Evolutionary conservation across 2,797 vertebrate species (phyloP).

Genomic region (Toxotes lorentzi): DNA sequence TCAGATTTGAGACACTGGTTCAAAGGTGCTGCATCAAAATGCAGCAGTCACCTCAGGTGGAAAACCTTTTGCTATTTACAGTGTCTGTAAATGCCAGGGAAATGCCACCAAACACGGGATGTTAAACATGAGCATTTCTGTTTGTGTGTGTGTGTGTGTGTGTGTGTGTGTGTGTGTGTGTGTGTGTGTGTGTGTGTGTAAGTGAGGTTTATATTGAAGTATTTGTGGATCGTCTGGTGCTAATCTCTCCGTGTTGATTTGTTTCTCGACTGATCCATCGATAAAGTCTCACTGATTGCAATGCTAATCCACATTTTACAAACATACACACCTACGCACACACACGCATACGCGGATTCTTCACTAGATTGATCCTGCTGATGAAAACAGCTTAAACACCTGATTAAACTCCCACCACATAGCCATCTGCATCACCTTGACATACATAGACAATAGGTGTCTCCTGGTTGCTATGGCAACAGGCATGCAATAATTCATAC

Average conservation of each 20-base stretch:
- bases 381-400: conserved; percentile 26
- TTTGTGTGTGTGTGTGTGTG: conserved; percentile 5
- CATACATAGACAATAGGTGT: conserved; percentile 26
- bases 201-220: conserved; percentile 6
- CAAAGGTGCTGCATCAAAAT: conserved; percentile 62
- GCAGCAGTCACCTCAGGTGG: conserved; percentile 58
- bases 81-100: conserved; percentile 56
- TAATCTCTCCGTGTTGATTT: conserved; percentile 52
- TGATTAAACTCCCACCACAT: conserved; percentile 41
- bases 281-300: conserved; percentile 45
- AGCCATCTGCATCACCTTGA: conserved; percentile 19
- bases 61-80: conserved; percentile 41
- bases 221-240: conserved; percentile 16
- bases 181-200: conserved; percentile 11
- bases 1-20: conserved; percentile 64
- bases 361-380: conserved; percentile 14
- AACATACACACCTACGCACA: not conserved
- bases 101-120: conserved; percentile 58
- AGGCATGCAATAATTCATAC: conserved; percentile 27
- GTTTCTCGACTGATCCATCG: conserved; percentile 36
- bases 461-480: conserved; percentile 56
- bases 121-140: conserved; percentile 23
- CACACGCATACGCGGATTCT: conserved; percentile 6
- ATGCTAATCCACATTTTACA: conserved; percentile 7
- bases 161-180: conserved; percentile 2